phyloP scores from a whole-genome alignment of 2,113 vertebrate genomes.

The Malurus alboscapulatus region DNA sequence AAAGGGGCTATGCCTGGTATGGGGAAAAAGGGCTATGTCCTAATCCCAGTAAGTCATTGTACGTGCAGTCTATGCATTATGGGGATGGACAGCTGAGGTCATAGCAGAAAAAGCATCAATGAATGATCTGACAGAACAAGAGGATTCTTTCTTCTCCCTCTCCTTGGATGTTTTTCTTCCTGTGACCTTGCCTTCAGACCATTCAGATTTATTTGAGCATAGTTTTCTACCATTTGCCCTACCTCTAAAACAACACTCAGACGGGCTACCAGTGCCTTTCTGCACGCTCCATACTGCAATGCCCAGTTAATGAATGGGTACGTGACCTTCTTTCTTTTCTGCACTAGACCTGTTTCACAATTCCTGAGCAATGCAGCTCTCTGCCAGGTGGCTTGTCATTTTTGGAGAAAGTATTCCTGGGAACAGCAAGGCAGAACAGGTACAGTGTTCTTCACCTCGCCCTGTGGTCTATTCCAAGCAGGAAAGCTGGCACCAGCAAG shows the following conservation, averaged over 20 bases:
- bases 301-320: constrained; percentile 35
- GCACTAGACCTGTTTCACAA: background rate
- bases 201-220: background rate
- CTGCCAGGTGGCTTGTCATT: background rate
- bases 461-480: background rate
- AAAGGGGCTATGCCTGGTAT: background rate
- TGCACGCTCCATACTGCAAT: background rate
- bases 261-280: background rate
- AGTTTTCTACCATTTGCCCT: background rate
- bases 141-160: background rate
- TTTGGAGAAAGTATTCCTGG: constrained; percentile 52
- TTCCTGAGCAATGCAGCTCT: background rate
- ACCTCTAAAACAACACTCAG: constrained; percentile 11
- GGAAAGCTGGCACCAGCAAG: background rate
- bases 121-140: background rate
- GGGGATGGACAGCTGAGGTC: background rate
- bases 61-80: background rate
- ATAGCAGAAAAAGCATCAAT: background rate
- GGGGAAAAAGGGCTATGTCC: background rate
- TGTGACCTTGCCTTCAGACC: background rate
- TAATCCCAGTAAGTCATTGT: background rate
- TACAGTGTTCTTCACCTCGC: background rate
- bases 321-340: constrained; percentile 25
- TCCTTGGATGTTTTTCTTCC: constrained; percentile 16
- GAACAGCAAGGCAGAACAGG: background rate